phyloP scores from a whole-genome alignment of 2,888 invertebrate species.

The Clusia tigrina region DNA sequence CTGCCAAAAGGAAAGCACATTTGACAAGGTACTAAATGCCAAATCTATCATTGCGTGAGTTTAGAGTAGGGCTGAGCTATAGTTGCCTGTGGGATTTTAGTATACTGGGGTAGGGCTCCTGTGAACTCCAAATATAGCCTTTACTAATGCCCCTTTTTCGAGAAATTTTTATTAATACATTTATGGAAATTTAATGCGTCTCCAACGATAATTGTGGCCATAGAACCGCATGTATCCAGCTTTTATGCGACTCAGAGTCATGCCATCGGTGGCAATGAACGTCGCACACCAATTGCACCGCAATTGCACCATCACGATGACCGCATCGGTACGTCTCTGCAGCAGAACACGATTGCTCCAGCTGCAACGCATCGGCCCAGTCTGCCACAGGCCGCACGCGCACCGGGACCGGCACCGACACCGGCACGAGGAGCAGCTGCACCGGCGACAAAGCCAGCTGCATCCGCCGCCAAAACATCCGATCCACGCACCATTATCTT shows the following conservation, averaged over 20 bases:
- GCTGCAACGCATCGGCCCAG: constrained; percentile 67
- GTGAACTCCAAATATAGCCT: background rate
- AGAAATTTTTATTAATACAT: background rate
- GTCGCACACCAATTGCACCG: constrained; percentile 65
- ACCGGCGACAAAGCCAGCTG: constrained; percentile 29
- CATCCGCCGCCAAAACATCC: constrained; percentile 34
- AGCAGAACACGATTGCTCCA: constrained; percentile 69
- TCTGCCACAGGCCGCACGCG: constrained; percentile 63
- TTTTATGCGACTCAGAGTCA: constrained; percentile 82
- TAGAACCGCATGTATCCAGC: constrained; percentile 61
- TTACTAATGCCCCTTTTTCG: background rate
- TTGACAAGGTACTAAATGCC: too few species aligned
- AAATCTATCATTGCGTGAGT: too few species aligned
- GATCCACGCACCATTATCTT: constrained; percentile 60
- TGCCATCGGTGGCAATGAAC: constrained; percentile 70
- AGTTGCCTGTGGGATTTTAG: too few species aligned
- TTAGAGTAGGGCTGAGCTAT: too few species aligned
- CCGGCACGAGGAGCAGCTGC: constrained; percentile 42
- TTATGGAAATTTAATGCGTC: too few species aligned
- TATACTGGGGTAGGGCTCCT: background rate
- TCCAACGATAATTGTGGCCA: background rate
- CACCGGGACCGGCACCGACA: constrained; percentile 22
- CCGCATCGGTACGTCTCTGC: constrained; percentile 66
- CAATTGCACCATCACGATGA: constrained; percentile 57
- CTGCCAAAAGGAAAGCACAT: too few species aligned